Evolutionary conservation across 2,113 vertebrate genomes (phyloP), one percentile per base, ranked within the genome.

Genomic region (Otus sunia): DNA sequence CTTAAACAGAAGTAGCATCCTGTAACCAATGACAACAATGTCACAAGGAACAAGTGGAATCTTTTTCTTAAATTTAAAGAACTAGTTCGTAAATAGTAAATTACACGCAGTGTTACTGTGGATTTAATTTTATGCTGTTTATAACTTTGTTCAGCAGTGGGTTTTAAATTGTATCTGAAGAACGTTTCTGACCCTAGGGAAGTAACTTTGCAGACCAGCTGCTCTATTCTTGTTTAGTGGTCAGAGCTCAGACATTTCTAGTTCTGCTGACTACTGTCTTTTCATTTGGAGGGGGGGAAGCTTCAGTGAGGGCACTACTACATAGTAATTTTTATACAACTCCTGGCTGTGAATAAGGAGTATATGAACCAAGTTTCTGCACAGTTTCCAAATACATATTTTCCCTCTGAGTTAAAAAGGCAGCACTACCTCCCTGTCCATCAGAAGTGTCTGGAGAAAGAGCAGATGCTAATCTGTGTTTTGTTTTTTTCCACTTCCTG

Each of bases 1-100:
- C 11, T 58, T 36, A 21, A 39, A 32, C 1, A 6, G 9, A 63
- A 45, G 30, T 9, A 72, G 45, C 41, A 32, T 29, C 39, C 53
- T 3, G 0, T 11, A 39, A 52, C 12, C 62, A 15, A 2, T 5
- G 37, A 21, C 63, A 76, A 9, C 30, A 34, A 1, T 5, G 56
- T n/a, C 11, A 5, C 14, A 20, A 67, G 36, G 45, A 37, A 43
- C 34, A 66, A 67, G 47, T 26, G 25, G 66, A 12, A 23, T 43
- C 11, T 29, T 62, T 30, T 71, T 12, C 37, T 53, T 66, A 34
- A 23, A 27, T 55, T 69, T 16, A 36, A 52, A 59, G 30, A 71
- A 23, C 5, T 18, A 30, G 10, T 71, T 36, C 21, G 10, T 29
- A 58, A n/a, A 20, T 4, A 64, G 37, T 41, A 50, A 30, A 36